Evolutionary conservation across 1,140 invertebrate genomes (phyloP).

Genomic region (Tribolium madens): DNA sequence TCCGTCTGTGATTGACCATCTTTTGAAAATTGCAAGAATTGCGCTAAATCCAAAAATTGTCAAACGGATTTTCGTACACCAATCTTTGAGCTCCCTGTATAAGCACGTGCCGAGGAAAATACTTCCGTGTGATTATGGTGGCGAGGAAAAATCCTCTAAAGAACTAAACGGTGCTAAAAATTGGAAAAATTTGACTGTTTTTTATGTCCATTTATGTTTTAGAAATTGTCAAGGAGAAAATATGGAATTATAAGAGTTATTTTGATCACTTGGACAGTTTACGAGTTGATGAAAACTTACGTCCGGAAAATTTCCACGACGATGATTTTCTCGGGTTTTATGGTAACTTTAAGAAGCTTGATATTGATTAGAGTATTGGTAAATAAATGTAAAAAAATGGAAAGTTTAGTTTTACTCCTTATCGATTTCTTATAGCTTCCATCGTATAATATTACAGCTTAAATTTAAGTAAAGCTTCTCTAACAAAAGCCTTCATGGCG

Average conservation of each 20-base stretch:
- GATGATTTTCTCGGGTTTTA: slow-evolving; percentile 56
- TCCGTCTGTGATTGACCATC: neutral
- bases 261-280: slow-evolving; percentile 47
- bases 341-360: slow-evolving; percentile 54
- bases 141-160: slow-evolving; percentile 13
- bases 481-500: neutral
- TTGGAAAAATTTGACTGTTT: neutral
- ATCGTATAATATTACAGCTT: neutral
- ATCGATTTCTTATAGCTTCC: neutral
- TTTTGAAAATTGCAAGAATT: neutral
- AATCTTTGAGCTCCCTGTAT: neutral
- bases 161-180: slow-evolving; percentile 11
- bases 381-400: neutral
- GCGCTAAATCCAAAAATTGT: slow-evolving; percentile 2
- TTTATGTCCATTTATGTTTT: neutral
- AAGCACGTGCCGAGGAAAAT: neutral
- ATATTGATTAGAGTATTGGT: slow-evolving; percentile 46
- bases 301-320: slow-evolving; percentile 50
- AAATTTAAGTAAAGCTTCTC: neutral
- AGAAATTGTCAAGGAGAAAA: slow-evolving; percentile 16
- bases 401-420: neutral
- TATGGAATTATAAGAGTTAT: slow-evolving; percentile 36
- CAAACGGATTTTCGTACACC: neutral
- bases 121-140: slow-evolving; percentile 31
- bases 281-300: slow-evolving; percentile 48